phyloP scores from a whole-genome alignment of 2,888 invertebrate genomes.

The Lasioglossum lativentre region DNA sequence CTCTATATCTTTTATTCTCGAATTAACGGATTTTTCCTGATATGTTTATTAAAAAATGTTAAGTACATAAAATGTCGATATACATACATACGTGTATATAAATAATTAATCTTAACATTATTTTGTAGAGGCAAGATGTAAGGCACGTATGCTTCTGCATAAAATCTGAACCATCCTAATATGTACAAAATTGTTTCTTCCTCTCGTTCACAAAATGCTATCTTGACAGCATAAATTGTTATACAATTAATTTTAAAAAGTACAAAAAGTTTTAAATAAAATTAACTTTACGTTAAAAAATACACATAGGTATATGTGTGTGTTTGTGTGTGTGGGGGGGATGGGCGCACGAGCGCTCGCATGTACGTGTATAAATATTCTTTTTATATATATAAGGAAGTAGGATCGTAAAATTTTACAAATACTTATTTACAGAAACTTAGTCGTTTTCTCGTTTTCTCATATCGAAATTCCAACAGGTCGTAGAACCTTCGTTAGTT shows the following conservation, averaged over 20 bases:
- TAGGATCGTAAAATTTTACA: constrained; percentile 38
- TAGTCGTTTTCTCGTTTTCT: constrained; percentile 20
- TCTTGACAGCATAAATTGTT: constrained; percentile 9
- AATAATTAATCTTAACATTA: constrained; percentile 78
- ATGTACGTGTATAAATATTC: background rate
- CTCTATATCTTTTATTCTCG: background rate
- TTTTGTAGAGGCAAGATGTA: constrained; percentile 80
- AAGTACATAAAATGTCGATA: constrained; percentile 69
- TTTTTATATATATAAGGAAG: constrained; percentile 35
- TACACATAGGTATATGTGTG: constrained; percentile 19
- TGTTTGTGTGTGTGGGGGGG: background rate
- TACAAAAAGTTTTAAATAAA: constrained; percentile 58
- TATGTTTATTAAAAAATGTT: constrained; percentile 70
- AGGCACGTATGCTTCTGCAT: constrained; percentile 77
- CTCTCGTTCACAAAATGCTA: constrained; percentile 35
- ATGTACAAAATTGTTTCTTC: constrained; percentile 75
- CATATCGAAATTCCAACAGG: constrained; percentile 39
- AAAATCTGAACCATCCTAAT: constrained; percentile 74
- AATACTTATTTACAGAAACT: constrained; percentile 61
- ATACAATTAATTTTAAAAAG: constrained; percentile 21
- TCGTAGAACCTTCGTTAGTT: constrained; percentile 8
- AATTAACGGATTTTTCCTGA: constrained; percentile 20
- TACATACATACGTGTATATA: constrained; percentile 73
- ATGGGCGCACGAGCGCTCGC: background rate
- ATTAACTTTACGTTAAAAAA: constrained; percentile 53